Evolutionary conservation across 2,888 invertebrate genomes (phyloP).

Genomic region (Heliconius charithonia): DNA sequence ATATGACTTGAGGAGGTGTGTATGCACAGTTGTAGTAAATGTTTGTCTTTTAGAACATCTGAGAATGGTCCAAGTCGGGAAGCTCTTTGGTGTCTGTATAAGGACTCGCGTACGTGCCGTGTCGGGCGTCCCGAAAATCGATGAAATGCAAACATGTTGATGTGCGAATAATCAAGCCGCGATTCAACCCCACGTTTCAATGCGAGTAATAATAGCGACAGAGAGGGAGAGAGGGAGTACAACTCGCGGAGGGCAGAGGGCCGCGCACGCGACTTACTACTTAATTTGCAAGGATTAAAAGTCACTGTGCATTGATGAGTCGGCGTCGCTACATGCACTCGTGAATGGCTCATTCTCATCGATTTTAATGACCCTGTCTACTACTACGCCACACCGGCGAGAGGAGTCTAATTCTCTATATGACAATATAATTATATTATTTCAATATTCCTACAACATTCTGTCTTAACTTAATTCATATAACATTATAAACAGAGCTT

Average conservation of each 20-base stretch:
- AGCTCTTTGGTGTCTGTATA: conserved; percentile 36
- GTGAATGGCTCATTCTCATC: conserved; percentile 48
- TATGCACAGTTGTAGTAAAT: background rate
- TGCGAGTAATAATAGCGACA: conserved; percentile 72
- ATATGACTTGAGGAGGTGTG: background rate
- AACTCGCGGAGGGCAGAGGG: conserved; percentile 56
- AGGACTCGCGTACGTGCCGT: conserved; percentile 41
- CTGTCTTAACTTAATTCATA: background rate
- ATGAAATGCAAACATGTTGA: conserved; percentile 79
- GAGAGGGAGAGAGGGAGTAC: conserved; percentile 60
- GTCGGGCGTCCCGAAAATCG: conserved; percentile 66
- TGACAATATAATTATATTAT: background rate
- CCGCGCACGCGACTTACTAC: conserved; percentile 35
- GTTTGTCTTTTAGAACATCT: conserved; percentile 1
- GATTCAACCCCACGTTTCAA: conserved; percentile 67
- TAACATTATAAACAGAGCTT: background rate
- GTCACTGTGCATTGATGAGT: conserved; percentile 32
- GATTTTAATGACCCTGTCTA: conserved; percentile 49
- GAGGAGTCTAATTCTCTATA: conserved; percentile 31
- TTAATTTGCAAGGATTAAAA: conserved; percentile 28
- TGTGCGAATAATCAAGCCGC: conserved; percentile 78
- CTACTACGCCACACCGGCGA: conserved; percentile 42
- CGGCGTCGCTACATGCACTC: conserved; percentile 40
- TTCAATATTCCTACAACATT: background rate
- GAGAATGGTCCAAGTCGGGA: conserved; percentile 23